Percentiles rank a stretch among this genome's conserved stretches.
phyloP scores from a whole-genome alignment of 2,113 vertebrate species.

The Chrysochloris asiatica region DNA sequence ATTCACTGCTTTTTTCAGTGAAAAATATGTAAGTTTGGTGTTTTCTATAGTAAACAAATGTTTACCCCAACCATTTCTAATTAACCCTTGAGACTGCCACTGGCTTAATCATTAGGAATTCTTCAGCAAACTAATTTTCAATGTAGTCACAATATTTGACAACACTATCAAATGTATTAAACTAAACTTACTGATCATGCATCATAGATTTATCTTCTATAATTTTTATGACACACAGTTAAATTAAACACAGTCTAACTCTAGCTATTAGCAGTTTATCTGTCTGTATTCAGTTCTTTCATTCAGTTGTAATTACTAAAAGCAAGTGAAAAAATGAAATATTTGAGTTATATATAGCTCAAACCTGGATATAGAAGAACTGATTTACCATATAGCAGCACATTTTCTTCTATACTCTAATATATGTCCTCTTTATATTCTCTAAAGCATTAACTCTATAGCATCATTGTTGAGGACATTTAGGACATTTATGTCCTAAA shows the following conservation, averaged over 20 bases:
- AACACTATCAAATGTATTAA: neutral
- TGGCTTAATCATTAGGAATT: neutral
- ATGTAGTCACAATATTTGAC: neutral
- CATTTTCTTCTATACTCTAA: neutral
- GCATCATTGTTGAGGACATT: neutral
- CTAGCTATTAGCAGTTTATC: neutral
- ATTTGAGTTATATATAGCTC: neutral
- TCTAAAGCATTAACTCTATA: neutral
- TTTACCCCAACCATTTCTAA: no score
- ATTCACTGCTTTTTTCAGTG: neutral
- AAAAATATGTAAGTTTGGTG: neutral
- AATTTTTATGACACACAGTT: neutral
- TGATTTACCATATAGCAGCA: neutral
- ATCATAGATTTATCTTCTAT: neutral
- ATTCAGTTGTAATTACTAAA: neutral
- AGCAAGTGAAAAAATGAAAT: neutral
- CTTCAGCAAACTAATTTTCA: neutral
- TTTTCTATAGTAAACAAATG: no score
- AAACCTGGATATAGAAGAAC: neutral
- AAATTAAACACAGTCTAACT: neutral
- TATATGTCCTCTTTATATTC: neutral
- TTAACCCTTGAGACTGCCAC: no score
- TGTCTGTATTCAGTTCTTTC: neutral
- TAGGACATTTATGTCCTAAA: neutral
- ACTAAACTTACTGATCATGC: neutral